Evolutionary conservation across 2,113 vertebrate species (phyloP).

Genomic region (Callorhinus ursinus): DNA sequence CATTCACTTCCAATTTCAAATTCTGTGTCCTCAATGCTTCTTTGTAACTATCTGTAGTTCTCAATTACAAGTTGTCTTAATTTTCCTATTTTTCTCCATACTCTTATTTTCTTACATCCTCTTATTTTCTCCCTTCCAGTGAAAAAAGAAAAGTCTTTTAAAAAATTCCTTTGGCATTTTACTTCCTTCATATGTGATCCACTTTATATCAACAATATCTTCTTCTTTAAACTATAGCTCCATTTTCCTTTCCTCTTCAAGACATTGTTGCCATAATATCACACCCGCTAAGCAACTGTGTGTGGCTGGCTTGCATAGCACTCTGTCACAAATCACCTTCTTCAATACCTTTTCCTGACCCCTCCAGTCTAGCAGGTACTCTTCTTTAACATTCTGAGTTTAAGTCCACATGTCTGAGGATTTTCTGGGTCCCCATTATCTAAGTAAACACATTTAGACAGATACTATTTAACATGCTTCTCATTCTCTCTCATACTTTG

Average conservation of each 20-base stretch:
- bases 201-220: not conserved
- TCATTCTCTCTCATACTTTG: not conserved
- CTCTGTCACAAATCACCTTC: not conserved
- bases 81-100: not conserved
- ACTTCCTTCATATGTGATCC: not conserved
- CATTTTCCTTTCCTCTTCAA: not conserved
- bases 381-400: not conserved
- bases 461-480: not conserved
- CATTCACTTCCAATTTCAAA: not conserved
- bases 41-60: not conserved
- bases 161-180: not conserved
- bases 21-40: not conserved
- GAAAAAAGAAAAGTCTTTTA: not conserved
- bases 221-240: not conserved
- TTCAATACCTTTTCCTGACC: not conserved
- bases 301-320: not conserved
- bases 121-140: not conserved
- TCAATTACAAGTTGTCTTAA: not conserved
- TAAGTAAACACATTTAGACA: not conserved
- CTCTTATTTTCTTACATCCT: not conserved
- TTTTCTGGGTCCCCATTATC: not conserved
- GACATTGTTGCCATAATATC: not conserved
- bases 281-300: not conserved
- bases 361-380: not conserved
- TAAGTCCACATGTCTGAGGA: not conserved